phyloP scores from a whole-genome alignment of 2,888 invertebrate species.

The Lacanobia wlatinum region DNA sequence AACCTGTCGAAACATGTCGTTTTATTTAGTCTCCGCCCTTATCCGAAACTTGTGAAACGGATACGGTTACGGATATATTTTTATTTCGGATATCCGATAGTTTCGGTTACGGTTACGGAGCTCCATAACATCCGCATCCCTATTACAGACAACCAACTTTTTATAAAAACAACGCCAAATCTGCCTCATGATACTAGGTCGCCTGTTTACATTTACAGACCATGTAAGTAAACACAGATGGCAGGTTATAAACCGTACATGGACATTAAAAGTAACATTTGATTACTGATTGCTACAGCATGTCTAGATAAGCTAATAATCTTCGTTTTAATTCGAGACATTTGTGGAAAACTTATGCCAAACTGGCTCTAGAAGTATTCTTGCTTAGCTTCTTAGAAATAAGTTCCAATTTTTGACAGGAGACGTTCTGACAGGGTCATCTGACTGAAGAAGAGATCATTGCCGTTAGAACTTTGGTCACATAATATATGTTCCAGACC shows the following conservation, averaged over 20 bases:
- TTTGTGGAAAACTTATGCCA: not conserved
- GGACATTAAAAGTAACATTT: conserved; percentile 1
- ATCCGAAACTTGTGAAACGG: too few species aligned
- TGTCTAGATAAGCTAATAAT: conserved; percentile 6
- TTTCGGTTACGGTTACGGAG: too few species aligned
- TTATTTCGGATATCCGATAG: too few species aligned
- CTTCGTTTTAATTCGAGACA: not conserved
- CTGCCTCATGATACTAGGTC: not conserved
- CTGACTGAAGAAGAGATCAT: not conserved
- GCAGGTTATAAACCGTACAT: not conserved
- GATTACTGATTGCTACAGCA: conserved; percentile 24
- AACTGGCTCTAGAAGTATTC: not conserved
- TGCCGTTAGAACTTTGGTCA: not conserved
- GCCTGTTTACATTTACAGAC: not conserved
- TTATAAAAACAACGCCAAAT: too few species aligned
- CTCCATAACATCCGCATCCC: too few species aligned
- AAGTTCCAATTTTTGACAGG: not conserved
- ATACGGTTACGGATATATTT: too few species aligned
- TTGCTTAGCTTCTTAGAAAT: not conserved
- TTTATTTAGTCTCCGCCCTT: too few species aligned
- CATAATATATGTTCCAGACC: not conserved
- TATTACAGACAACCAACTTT: too few species aligned
- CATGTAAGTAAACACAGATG: conserved; percentile 27
- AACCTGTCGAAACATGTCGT: too few species aligned
- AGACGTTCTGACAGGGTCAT: too few species aligned